A percentile compares a stretch with the other conserved stretches of the same genome.
Evolutionary conservation across 2,797 vertebrate genomes (phyloP).

Genomic region (Lacerta agilis): DNA sequence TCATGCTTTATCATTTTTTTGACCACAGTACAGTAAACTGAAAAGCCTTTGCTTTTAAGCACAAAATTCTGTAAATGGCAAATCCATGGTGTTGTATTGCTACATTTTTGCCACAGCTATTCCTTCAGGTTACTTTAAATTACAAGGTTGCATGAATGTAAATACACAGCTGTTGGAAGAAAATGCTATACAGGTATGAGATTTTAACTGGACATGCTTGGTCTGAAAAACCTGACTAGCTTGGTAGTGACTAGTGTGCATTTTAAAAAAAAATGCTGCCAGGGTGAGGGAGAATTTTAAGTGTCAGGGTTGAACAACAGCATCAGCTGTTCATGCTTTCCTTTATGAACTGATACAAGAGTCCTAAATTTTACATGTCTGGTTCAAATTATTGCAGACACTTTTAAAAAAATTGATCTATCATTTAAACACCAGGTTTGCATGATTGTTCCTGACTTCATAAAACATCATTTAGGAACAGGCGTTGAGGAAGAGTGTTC

Average conservation of each 20-base stretch:
- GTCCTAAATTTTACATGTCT: neutral
- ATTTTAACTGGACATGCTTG: neutral
- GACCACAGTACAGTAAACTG: neutral
- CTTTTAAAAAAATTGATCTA: conserved; percentile 6
- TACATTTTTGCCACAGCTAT: neutral
- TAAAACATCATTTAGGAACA: neutral
- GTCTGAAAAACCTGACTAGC: neutral
- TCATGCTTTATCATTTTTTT: neutral
- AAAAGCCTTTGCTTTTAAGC: neutral
- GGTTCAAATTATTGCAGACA: neutral
- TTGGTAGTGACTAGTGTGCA: neutral
- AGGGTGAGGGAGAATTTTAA: neutral
- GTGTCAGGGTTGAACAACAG: neutral
- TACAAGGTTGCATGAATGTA: neutral
- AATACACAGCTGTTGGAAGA: neutral
- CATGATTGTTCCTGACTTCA: neutral
- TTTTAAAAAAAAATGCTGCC: neutral
- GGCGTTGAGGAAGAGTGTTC: neutral
- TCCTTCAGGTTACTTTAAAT: neutral
- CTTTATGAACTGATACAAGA: neutral
- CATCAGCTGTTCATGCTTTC: neutral
- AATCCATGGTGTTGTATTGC: neutral
- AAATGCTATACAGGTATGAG: neutral
- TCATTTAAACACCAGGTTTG: neutral
- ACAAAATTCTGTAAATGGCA: neutral